A percentile compares a stretch with the other conserved stretches of the same genome.
These are phyloP conservation scores for Gari tellinella DNA, from an alignment of 2,888 invertebrate genomes.

Conservation along the genomic window DNA sequence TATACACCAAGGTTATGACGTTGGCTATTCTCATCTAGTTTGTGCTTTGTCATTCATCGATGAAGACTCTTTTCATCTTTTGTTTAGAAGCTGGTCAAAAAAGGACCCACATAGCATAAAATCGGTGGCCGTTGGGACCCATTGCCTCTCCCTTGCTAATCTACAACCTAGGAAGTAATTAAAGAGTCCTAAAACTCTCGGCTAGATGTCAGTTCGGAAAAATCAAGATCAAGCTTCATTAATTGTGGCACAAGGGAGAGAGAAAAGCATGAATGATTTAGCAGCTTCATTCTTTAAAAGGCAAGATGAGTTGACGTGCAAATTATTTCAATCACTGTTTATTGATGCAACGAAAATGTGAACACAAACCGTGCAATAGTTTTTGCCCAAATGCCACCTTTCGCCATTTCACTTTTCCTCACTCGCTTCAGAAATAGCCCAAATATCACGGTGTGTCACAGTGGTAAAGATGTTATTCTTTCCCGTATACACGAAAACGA, in stretches of 20 bases:
- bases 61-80: slow-evolving; percentile 45
- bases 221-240: slow-evolving; percentile 17
- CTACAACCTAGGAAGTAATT: slow-evolving; percentile 50
- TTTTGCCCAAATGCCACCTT: no score
- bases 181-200: slow-evolving; percentile 32
- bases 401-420: no score
- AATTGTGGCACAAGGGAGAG: slow-evolving; percentile 11
- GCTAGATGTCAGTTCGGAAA: slow-evolving; percentile 20
- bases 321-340: no score
- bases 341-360: no score
- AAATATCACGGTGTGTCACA: no score
- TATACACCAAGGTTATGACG: slow-evolving; percentile 53
- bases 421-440: no score
- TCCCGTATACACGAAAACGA: no score
- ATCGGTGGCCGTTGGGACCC: slow-evolving; percentile 35
- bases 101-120: slow-evolving; percentile 42
- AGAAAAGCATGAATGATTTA: slow-evolving; percentile 34
- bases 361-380: no score
- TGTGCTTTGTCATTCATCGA: slow-evolving; percentile 18
- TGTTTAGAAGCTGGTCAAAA: slow-evolving; percentile 41
- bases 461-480: no score
- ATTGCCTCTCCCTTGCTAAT: slow-evolving; percentile 20
- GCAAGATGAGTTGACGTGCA: no score
- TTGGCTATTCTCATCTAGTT: slow-evolving; percentile 41
- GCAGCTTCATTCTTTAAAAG: not conserved